Base-by-base conservation (phyloP, 2,888 invertebrate genomes). In the Torymus tubicola region DNA sequence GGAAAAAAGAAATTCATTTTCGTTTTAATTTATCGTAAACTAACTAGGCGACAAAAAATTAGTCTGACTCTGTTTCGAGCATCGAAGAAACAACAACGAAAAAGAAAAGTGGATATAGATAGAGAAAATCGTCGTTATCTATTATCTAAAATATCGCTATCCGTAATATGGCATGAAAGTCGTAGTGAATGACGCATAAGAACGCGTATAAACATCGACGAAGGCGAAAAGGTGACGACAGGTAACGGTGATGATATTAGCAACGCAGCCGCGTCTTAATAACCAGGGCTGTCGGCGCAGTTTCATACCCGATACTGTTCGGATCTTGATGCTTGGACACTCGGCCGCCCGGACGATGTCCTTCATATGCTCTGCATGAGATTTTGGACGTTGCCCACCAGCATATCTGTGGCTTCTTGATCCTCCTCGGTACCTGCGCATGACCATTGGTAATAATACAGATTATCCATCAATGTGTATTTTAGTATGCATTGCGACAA, bases 311-410 rank as follows among this genome's bases (percentile, higher is more conserved):
- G 97, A 97, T 84, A 96, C 96, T 0, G 98, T 98, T 83, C 99
- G 95, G 85, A 99, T 99, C 92, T 99, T 99, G 90, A 99, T 99
- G 84, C 98, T 98, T 0, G 99, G 99, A 60, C 99, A 98, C 91
- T 99, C 99, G 0, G 99, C 99, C 0, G 99, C 99, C 82, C 99
- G 95, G 63, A 99, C 99, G 0, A 99, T 99, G 91, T 99, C 99
- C 91, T 99, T 99, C 14, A n/a, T n/a, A 99, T 99, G 82, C 99
- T 98, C 92, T 99, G 99, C 99, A 99, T 99, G 86, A 99, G 93
- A 92, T 99, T 99, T 91, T 99, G 99, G n/a, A 99, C 99, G 92
- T 99, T 99, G 81, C 99, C 99, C 76, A 99, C 99, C 90, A 99
- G 92, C 98, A 99, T 99, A 91, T 99, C 99, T 2, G 99, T 99